A percentile compares a stretch with the other conserved stretches of the same genome.
These are phyloP conservation scores for Drosophila tanythrix DNA, from an alignment of 2,888 invertebrate species.

Conservation along the genomic window DNA sequence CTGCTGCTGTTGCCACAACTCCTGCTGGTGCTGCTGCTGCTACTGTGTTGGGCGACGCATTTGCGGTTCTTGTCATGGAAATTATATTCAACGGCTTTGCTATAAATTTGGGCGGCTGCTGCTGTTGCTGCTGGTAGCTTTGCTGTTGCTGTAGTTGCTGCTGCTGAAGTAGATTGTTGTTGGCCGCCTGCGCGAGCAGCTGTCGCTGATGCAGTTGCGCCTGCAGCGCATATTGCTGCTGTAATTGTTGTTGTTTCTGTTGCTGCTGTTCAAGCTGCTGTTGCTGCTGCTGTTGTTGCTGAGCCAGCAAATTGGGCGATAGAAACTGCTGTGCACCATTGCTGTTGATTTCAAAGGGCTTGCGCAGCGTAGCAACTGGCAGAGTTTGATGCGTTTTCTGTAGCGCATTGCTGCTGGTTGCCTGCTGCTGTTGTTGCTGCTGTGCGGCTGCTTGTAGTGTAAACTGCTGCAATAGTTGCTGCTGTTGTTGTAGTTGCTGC, in stretches of 20 bases:
- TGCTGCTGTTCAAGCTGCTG: conserved; percentile 54
- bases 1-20: conserved; percentile 29
- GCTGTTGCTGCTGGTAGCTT: conserved; percentile 63
- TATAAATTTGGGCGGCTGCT: conserved; percentile 76
- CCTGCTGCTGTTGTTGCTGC: conserved; percentile 68
- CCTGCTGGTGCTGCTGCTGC: conserved; percentile 47
- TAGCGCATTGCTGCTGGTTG: conserved; percentile 66
- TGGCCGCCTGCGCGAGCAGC: conserved; percentile 70
- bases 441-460: conserved; percentile 68
- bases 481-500: conserved; percentile 66
- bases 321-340: conserved; percentile 79
- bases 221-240: conserved; percentile 80
- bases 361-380: conserved; percentile 68
- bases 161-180: conserved; percentile 68
- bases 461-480: conserved; percentile 52
- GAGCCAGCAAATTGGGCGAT: conserved; percentile 57
- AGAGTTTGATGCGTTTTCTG: conserved; percentile 63
- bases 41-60: conserved; percentile 68
- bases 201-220: conserved; percentile 75
- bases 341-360: conserved; percentile 69
- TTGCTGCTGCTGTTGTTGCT: conserved; percentile 70
- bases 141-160: conserved; percentile 55
- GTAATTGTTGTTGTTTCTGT: conserved; percentile 76
- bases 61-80: conserved; percentile 79
- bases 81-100: conserved; percentile 83